Conservation (phyloP, 1,140 invertebrate genomes). For the Brachionus calyciflorus region DNA sequence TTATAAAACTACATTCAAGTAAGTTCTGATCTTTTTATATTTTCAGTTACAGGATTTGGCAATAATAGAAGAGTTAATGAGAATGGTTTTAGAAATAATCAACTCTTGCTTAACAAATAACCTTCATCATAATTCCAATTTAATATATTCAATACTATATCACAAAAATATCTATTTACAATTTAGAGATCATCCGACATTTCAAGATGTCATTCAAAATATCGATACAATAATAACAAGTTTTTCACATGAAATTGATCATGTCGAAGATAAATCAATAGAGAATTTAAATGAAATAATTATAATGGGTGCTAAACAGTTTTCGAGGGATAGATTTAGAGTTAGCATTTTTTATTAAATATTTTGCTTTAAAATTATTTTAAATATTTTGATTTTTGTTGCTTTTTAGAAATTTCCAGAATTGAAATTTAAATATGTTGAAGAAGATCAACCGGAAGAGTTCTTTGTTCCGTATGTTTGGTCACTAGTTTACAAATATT, state of each 20-base stretch:
- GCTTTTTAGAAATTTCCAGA: constrained; percentile 90
- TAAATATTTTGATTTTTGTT: no score
- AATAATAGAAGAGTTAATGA: constrained; percentile 91
- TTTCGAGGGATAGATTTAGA: constrained; percentile 83
- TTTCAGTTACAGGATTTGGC: constrained; percentile 82
- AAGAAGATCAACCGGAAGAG: constrained; percentile 95
- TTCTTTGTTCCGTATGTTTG: constrained; percentile 99
- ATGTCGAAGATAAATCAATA: constrained; percentile 71
- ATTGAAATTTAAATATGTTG: constrained; percentile 96
- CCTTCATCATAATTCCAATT: constrained; percentile 82
- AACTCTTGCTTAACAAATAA: constrained; percentile 86
- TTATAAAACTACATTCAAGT: background rate
- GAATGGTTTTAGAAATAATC: constrained; percentile 86
- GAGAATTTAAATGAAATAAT: constrained; percentile 79
- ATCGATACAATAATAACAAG: constrained; percentile 81
- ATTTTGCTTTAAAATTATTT: background rate
- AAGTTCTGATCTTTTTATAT: constrained; percentile 27
- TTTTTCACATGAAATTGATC: constrained; percentile 76
- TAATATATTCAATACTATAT: constrained; percentile 92
- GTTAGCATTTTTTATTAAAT: constrained; percentile 62
- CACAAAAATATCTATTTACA: constrained; percentile 84
- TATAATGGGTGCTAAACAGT: constrained; percentile 77
- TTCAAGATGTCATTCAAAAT: constrained; percentile 92
- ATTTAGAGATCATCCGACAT: constrained; percentile 79
- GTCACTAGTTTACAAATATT: constrained; percentile 73